A percentile compares a stretch with the other conserved stretches of the same genome.
Evolutionary conservation across 1,140 invertebrate species (phyloP).

Genomic region (Bilobella aurantiaca): DNA sequence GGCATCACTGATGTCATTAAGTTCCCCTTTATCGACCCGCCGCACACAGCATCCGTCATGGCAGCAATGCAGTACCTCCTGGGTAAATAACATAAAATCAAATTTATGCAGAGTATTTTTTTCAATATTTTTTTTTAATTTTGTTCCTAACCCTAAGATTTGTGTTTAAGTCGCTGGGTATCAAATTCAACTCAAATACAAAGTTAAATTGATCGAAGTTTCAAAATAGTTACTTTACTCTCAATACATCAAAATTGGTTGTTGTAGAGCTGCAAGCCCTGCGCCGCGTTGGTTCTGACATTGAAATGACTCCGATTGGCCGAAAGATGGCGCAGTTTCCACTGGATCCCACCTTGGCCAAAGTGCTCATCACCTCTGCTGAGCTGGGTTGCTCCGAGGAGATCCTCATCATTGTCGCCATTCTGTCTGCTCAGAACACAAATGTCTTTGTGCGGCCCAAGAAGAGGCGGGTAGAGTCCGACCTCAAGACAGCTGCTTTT

Average conservation of each 20-base stretch:
- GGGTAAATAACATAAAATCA: too few relatives aligned
- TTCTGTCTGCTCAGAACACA: background rate
- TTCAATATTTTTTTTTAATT: too few relatives aligned
- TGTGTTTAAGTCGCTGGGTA: too few relatives aligned
- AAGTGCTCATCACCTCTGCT: slow-evolving; percentile 92
- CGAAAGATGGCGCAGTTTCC: slow-evolving; percentile 98
- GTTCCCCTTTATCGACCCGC: slow-evolving; percentile 99
- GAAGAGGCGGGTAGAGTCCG: slow-evolving; percentile 93
- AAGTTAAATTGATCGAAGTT: too few relatives aligned
- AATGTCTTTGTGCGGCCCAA: slow-evolving; percentile 88
- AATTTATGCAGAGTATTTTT: too few relatives aligned
- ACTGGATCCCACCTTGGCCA: slow-evolving; percentile 91
- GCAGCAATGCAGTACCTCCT: slow-evolving; percentile 98
- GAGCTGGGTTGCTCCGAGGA: slow-evolving; percentile 79
- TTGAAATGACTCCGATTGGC: slow-evolving; percentile 69
- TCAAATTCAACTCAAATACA: too few relatives aligned
- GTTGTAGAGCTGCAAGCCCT: slow-evolving; percentile 89
- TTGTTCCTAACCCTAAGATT: too few relatives aligned
- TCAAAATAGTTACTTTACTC: too few relatives aligned
- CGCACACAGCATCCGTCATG: slow-evolving; percentile 92
- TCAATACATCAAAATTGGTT: too few relatives aligned
- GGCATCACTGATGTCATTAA: slow-evolving; percentile 89
- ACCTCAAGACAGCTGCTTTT: slow-evolving; percentile 93
- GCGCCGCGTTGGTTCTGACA: slow-evolving; percentile 66
- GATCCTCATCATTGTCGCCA: slow-evolving; percentile 52